Evolutionary conservation across 2,113 vertebrate species (phyloP).

Genomic region (Saguinus imperator): DNA sequence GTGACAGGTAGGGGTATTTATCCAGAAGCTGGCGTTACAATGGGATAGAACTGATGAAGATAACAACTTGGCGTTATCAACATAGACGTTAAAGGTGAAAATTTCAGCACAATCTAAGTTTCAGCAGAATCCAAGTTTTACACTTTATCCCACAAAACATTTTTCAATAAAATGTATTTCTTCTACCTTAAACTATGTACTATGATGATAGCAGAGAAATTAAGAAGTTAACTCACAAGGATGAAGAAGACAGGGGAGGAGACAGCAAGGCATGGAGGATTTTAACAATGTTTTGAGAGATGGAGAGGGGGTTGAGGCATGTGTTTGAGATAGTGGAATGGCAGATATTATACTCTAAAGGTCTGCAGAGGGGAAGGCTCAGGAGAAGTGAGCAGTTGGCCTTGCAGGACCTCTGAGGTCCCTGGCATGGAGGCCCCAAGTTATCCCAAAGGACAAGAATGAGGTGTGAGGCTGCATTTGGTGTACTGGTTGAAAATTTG

Average conservation of each 20-base stretch:
- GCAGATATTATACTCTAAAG: too few relatives aligned
- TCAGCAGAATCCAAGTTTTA: background rate
- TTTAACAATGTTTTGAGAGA: background rate
- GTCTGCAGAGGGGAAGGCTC: background rate
- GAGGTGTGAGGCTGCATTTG: background rate
- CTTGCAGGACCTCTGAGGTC: fast-evolving
- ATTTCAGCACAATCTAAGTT: background rate
- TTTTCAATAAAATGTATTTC: background rate
- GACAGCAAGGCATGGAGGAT: background rate
- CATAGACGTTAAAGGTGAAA: background rate
- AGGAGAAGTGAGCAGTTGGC: background rate
- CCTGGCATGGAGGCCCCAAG: background rate
- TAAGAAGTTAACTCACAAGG: background rate
- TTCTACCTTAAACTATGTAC: background rate
- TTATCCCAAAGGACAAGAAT: background rate
- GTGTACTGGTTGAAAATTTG: background rate
- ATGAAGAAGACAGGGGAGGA: background rate
- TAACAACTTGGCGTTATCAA: background rate
- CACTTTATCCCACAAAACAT: background rate
- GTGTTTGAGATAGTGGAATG: background rate
- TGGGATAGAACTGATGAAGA: background rate
- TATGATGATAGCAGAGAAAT: background rate
- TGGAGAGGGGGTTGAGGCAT: too few relatives aligned
- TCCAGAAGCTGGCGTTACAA: background rate
- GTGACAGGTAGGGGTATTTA: background rate